These are phyloP conservation scores for Nothobranchius furzeri DNA, from an alignment of 2,113 vertebrate genomes.

Conservation along the genomic window DNA sequence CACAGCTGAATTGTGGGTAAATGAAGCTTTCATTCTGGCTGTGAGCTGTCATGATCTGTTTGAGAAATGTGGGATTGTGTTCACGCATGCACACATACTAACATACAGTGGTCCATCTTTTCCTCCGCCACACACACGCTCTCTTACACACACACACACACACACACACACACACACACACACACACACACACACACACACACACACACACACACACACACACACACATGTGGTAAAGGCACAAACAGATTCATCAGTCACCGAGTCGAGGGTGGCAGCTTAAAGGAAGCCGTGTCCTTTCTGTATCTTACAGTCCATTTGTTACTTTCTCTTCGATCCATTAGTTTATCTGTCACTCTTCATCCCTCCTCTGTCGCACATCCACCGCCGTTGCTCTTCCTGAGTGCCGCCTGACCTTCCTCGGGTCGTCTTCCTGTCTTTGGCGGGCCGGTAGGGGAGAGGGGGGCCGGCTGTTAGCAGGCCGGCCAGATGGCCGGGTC, in stretches of 20 bases:
- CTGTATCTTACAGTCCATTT: slow-evolving; percentile 50
- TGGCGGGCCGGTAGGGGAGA: slow-evolving; percentile 39
- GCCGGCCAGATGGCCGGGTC: slow-evolving; percentile 67
- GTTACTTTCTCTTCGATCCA: slow-evolving; percentile 53
- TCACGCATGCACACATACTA: slow-evolving; percentile 61
- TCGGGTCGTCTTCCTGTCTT: slow-evolving; percentile 60
- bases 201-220: slow-evolving; percentile 8
- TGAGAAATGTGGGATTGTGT: slow-evolving; percentile 55
- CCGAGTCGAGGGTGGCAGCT: slow-evolving; percentile 57
- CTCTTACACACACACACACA: neutral
- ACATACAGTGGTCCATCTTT: slow-evolving; percentile 8
- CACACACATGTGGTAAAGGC: slow-evolving; percentile 14
- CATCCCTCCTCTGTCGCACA: slow-evolving; percentile 4
- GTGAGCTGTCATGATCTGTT: slow-evolving; percentile 76
- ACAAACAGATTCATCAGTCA: slow-evolving; percentile 61
- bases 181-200: neutral
- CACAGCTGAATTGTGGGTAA: slow-evolving; percentile 74
- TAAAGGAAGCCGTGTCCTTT: slow-evolving; percentile 63
- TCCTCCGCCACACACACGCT: neutral
- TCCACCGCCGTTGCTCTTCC: slow-evolving; percentile 25
- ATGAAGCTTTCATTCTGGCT: slow-evolving; percentile 72
- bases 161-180: slow-evolving; percentile 8
- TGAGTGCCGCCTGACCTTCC: slow-evolving; percentile 60
- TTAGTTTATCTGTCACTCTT: slow-evolving; percentile 54
- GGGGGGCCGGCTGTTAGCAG: slow-evolving; percentile 53